Evolutionary conservation across 2,888 invertebrate species (phyloP).

Genomic region (Sminthurinus aureus): DNA sequence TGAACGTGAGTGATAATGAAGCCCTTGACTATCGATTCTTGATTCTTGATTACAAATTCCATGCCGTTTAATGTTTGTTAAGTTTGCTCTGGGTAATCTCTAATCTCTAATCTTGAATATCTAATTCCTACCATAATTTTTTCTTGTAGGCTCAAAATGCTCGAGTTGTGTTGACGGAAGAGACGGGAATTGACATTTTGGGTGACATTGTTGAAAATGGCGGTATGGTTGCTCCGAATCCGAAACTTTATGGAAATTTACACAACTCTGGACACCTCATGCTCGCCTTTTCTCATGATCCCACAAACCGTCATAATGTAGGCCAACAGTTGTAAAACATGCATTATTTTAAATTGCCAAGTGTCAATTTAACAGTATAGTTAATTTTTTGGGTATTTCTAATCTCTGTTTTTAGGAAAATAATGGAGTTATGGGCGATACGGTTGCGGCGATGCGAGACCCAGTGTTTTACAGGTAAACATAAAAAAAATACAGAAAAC

Average conservation of each 20-base stretch:
- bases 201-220: slow-evolving; percentile 77
- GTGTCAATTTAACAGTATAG: neutral
- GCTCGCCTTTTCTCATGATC: slow-evolving; percentile 80
- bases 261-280: slow-evolving; percentile 85
- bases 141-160: no score
- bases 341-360: neutral
- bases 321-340: neutral
- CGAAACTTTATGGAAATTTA: slow-evolving; percentile 70
- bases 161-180: slow-evolving; percentile 72
- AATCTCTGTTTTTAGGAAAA: slow-evolving; percentile 69
- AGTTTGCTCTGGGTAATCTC: neutral
- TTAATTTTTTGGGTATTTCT: neutral
- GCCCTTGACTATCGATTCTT: slow-evolving; percentile 31
- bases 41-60: neutral
- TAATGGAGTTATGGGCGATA: slow-evolving; percentile 83
- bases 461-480: slow-evolving; percentile 85
- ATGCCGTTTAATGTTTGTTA: neutral
- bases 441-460: slow-evolving; percentile 85
- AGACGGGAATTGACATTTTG: slow-evolving; percentile 77
- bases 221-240: slow-evolving; percentile 65
- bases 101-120: neutral
- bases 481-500: no score
- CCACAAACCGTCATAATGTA: slow-evolving; percentile 74
- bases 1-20: slow-evolving; percentile 66
- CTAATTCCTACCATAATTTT: no score